These are phyloP conservation scores for Axea sp. DNA, from an alignment of 2,888 invertebrate species.

Conservation along the genomic window DNA sequence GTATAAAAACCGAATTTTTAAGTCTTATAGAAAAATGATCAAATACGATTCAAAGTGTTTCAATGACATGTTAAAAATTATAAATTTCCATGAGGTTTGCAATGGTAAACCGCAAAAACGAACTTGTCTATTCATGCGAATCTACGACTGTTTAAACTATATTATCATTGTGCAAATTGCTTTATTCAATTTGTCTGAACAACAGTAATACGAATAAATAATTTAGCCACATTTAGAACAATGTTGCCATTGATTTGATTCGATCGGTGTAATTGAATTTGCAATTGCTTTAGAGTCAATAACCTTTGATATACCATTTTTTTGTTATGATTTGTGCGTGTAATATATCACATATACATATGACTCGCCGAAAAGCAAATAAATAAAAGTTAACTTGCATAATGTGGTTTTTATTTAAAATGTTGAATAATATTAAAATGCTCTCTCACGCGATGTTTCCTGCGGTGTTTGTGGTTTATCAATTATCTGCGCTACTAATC, in stretches of 20 bases:
- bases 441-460: constrained; percentile 59
- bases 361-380: constrained; percentile 21
- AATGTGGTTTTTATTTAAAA: constrained; percentile 49
- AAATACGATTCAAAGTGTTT: constrained; percentile 9
- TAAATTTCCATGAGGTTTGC: constrained; percentile 5
- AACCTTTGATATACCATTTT: constrained; percentile 19
- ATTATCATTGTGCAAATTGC: constrained; percentile 44
- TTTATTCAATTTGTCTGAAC: constrained; percentile 49
- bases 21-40: constrained; percentile 1
- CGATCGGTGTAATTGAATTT: constrained; percentile 26
- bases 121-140: constrained; percentile 34
- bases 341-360: constrained; percentile 16
- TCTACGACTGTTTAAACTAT: constrained; percentile 42
- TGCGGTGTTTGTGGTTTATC: constrained; percentile 57
- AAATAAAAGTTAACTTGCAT: constrained; percentile 30
- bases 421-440: constrained; percentile 55
- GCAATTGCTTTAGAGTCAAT: constrained; percentile 31
- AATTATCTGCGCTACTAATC: constrained; percentile 53
- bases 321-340: constrained; percentile 15
- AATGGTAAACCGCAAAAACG: too few relatives aligned
- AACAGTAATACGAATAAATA: constrained; percentile 40
- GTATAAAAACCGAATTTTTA: not conserved
- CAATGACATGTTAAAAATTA: constrained; percentile 17
- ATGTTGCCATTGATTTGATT: constrained; percentile 33
- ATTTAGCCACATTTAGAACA: constrained; percentile 39